These are phyloP conservation scores for Ceyx margarethae DNA, from an alignment of 2,113 vertebrate genomes.

Conservation along the genomic window DNA sequence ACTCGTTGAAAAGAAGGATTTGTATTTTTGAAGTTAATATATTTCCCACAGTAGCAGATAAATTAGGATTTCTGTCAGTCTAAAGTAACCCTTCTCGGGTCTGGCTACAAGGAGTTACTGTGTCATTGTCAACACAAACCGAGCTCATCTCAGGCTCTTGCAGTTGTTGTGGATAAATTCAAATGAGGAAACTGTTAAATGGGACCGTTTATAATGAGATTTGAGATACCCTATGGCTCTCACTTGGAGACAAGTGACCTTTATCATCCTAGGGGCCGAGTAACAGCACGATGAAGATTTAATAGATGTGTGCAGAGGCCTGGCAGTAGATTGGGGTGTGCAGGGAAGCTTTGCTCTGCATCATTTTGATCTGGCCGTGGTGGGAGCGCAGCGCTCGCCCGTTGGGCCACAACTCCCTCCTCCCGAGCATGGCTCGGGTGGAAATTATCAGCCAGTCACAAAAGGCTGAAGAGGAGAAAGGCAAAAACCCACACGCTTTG, in stretches of 20 bases:
- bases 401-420: not conserved
- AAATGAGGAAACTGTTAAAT: conserved; percentile 48
- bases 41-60: not conserved
- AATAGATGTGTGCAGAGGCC: conserved; percentile 18
- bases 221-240: conserved; percentile 49
- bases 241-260: conserved; percentile 40
- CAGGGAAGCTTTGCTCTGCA: not conserved
- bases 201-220: conserved; percentile 56
- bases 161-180: conserved; percentile 53
- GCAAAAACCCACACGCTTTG: not conserved
- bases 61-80: not conserved
- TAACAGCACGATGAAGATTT: not conserved
- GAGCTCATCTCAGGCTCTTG: not conserved
- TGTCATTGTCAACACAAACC: not conserved
- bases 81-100: not conserved
- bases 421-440: not conserved
- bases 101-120: not conserved
- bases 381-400: not conserved
- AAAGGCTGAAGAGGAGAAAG: conserved; percentile 16
- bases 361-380: not conserved
- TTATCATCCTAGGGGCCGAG: conserved; percentile 31
- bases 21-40: not conserved
- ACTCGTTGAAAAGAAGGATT: not conserved
- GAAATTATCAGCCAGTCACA: conserved; percentile 12
- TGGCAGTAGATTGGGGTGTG: not conserved